phyloP scores from a whole-genome alignment of 1,140 invertebrate genomes.

The Cyclina sinensis region DNA sequence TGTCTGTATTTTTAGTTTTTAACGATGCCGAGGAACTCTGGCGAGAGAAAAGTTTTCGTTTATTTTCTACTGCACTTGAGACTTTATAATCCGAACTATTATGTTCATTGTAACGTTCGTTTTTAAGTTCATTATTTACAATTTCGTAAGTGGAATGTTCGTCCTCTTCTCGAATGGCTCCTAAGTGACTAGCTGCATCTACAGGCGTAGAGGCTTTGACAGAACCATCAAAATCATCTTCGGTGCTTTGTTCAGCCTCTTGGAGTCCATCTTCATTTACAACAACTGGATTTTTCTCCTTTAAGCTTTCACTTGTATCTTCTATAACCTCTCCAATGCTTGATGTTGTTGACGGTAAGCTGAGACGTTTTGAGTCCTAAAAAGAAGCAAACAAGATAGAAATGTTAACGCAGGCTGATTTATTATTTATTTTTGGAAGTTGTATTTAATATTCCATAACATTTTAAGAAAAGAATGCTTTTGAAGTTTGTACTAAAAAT shows the following conservation, averaged over 20 bases:
- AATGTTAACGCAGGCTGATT: no score
- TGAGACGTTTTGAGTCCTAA: background rate
- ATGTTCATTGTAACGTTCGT: background rate
- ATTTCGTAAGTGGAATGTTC: constrained; percentile 54
- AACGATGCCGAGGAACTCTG: constrained; percentile 59
- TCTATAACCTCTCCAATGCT: constrained; percentile 18
- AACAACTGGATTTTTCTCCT: background rate
- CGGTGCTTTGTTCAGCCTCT: background rate
- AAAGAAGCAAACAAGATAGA: background rate
- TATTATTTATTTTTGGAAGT: no score
- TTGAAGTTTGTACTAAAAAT: no score
- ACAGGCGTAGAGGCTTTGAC: background rate
- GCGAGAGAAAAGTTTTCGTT: constrained; percentile 54
- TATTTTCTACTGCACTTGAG: constrained; percentile 28
- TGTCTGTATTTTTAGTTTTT: constrained; percentile 58
- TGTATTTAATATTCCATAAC: no score
- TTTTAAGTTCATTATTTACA: background rate
- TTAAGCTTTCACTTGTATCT: background rate
- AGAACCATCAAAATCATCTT: background rate
- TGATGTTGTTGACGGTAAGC: constrained; percentile 17
- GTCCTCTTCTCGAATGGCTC: constrained; percentile 56
- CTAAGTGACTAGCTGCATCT: constrained; percentile 9
- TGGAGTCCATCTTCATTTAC: background rate
- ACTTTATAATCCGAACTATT: constrained; percentile 13
- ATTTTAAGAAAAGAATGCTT: no score